Percentiles rank a stretch among this genome's conserved stretches.
Conservation (phyloP, 2,888 invertebrate genomes). For the Tromatobia lineatoria region DNA sequence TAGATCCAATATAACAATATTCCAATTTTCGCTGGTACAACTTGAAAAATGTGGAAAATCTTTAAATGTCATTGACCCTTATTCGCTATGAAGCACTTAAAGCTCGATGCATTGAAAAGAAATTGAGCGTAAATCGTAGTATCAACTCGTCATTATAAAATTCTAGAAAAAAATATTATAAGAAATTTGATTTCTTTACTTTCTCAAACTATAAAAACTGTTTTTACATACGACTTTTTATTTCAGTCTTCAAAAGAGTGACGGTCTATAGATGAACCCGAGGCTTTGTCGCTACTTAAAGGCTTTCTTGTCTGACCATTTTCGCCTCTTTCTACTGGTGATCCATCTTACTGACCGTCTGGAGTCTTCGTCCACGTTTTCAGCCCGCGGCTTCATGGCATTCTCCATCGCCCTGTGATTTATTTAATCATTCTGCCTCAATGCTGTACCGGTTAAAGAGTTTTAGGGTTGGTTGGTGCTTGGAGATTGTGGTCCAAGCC, state of each 20-base stretch:
- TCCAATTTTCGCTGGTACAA: no score
- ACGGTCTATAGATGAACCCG: conserved; percentile 12
- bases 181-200: no score
- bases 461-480: neutral
- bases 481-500: neutral
- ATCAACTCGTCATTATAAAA: no score
- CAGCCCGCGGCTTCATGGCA: neutral
- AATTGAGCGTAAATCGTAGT: no score
- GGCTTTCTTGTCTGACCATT: conserved; percentile 48
- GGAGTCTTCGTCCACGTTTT: conserved; percentile 16
- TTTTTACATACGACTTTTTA: neutral
- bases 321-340: conserved; percentile 45
- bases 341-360: conserved; percentile 27
- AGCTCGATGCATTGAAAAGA: no score
- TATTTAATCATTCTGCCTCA: conserved; percentile 3
- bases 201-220: no score
- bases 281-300: conserved; percentile 3
- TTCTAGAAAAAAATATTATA: no score
- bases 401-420: conserved; percentile 6
- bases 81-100: no score
- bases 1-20: no score
- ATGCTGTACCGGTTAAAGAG: neutral
- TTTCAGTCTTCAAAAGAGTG: conserved; percentile 14
- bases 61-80: no score
- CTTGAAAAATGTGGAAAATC: no score